phyloP scores from a whole-genome alignment of 1,140 invertebrate species.

The Leptinotarsa texana region DNA sequence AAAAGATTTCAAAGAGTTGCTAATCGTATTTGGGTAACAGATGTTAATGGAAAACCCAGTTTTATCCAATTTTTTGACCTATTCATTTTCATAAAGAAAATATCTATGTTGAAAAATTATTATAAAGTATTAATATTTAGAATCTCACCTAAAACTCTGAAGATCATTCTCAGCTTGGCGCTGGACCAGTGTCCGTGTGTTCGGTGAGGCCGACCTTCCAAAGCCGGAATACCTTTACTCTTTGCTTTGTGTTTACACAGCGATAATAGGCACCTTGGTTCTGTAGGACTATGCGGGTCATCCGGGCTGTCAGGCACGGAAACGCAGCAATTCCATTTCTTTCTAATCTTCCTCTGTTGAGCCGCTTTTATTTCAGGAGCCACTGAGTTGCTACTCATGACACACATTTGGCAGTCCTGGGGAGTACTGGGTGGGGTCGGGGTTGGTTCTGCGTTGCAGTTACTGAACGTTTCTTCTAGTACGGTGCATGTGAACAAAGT shows the following conservation, averaged over 20 bases:
- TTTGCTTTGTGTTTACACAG: conserved; percentile 51
- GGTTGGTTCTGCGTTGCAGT: conserved; percentile 47
- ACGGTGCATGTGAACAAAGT: conserved; percentile 55
- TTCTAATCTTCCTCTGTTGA: conserved; percentile 42
- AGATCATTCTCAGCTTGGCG: conserved; percentile 54
- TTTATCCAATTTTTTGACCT: no score
- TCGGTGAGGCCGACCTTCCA: conserved; percentile 46
- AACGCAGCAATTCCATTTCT: conserved; percentile 62
- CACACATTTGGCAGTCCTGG: conserved; percentile 54
- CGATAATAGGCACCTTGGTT: conserved; percentile 51
- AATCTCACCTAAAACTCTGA: conserved; percentile 48
- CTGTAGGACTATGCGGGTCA: conserved; percentile 51
- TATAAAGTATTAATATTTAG: no score
- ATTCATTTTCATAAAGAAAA: no score
- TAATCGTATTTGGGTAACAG: no score
- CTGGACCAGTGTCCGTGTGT: conserved; percentile 54
- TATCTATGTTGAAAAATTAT: no score
- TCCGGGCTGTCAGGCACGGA: conserved; percentile 62
- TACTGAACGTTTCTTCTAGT: conserved; percentile 51
- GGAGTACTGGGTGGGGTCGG: conserved; percentile 54
- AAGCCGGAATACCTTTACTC: conserved; percentile 41
- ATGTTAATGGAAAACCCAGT: no score
- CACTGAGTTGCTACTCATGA: conserved; percentile 45
- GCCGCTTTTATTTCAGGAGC: conserved; percentile 37
- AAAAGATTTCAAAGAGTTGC: no score